Evolutionary conservation across 2,113 vertebrate species (phyloP).

Genomic region (Saccopteryx leptura): DNA sequence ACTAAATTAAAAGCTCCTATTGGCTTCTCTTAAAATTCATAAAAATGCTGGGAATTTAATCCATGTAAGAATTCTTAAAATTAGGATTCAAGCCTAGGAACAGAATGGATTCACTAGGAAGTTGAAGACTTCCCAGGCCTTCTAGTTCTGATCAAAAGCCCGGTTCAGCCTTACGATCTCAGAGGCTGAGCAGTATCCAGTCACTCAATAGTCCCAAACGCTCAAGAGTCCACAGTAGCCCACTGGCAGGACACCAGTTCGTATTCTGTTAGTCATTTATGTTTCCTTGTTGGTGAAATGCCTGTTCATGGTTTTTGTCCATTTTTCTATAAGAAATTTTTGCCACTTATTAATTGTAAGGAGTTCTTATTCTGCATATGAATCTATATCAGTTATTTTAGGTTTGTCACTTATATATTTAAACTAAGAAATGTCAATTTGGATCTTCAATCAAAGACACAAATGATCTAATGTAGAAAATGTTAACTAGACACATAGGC

Average conservation of each 20-base stretch:
- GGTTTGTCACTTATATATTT: background rate
- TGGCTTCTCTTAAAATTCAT: background rate
- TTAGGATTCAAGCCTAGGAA: background rate
- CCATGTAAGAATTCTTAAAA: background rate
- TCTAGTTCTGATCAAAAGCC: background rate
- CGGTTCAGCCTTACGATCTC: background rate
- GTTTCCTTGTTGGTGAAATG: background rate
- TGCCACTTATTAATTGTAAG: slow-evolving; percentile 2
- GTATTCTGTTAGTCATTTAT: background rate
- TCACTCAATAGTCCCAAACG: background rate
- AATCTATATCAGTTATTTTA: background rate
- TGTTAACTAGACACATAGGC: background rate
- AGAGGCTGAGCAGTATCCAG: background rate
- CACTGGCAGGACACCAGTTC: background rate
- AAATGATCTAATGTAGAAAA: slow-evolving; percentile 3
- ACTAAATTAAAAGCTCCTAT: slow-evolving; percentile 2
- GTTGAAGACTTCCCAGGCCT: background rate
- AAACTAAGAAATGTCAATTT: slow-evolving; percentile 35
- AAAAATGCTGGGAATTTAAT: slow-evolving; percentile 13
- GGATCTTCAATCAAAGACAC: background rate
- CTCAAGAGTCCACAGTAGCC: background rate
- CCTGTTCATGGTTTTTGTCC: background rate
- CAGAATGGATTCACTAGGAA: background rate
- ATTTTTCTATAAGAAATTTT: background rate
- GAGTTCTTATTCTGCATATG: background rate